phyloP scores from a whole-genome alignment of 2,888 invertebrate species.

The Acrobasis repandana region DNA sequence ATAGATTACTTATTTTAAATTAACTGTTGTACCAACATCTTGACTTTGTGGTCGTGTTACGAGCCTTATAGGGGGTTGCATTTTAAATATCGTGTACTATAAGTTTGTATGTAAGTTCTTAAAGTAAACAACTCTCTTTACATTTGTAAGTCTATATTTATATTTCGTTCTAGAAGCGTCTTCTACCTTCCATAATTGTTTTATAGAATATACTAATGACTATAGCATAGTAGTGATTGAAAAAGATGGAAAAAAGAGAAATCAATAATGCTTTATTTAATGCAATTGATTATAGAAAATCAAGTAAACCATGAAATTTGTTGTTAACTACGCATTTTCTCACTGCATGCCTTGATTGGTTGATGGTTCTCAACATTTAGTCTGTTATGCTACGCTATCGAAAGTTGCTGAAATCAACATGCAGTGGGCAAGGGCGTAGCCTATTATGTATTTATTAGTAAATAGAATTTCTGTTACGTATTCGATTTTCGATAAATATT shows the following conservation, averaged over 20 bases:
- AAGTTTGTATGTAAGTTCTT: constrained; percentile 77
- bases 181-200: constrained; percentile 77
- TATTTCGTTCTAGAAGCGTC: constrained; percentile 74
- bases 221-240: constrained; percentile 66
- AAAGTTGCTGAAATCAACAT: constrained; percentile 41
- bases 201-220: constrained; percentile 75
- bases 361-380: constrained; percentile 29
- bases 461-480: constrained; percentile 76
- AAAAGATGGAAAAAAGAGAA: constrained; percentile 59
- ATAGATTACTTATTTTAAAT: constrained; percentile 76
- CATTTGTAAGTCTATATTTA: constrained; percentile 79
- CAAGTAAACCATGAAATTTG: constrained; percentile 71
- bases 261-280: constrained; percentile 65
- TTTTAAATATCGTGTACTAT: constrained; percentile 77
- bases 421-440: constrained; percentile 59
- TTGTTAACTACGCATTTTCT: constrained; percentile 54
- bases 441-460: constrained; percentile 69
- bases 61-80: constrained; percentile 72
- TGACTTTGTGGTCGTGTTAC: constrained; percentile 66
- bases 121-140: constrained; percentile 80
- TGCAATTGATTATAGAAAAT: constrained; percentile 70
- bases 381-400: constrained; percentile 32
- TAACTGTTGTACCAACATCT: constrained; percentile 78
- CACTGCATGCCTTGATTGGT: constrained; percentile 53
- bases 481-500: constrained; percentile 79